Percentiles rank a stretch among this genome's conserved stretches.
These are phyloP conservation scores for Elmis aenea DNA, from an alignment of 2,888 invertebrate species.

Conservation along the genomic window DNA sequence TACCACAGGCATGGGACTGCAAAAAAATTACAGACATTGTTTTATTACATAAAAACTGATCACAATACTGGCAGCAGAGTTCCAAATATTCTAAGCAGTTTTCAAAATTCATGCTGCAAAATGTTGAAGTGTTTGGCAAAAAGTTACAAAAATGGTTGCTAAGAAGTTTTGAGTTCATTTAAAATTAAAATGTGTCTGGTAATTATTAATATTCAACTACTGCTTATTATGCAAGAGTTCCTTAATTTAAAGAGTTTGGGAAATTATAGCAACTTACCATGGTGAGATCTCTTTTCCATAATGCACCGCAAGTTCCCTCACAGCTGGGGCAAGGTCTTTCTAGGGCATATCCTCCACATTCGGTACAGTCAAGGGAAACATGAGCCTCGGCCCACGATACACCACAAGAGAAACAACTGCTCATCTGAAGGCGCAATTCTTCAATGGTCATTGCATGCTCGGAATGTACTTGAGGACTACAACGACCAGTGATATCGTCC, in stretches of 20 bases:
- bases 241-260: too few species aligned
- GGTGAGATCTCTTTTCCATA: conserved; percentile 73
- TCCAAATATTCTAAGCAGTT: too few species aligned
- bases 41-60: conserved; percentile 1
- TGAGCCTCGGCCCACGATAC: conserved; percentile 76
- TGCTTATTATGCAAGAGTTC: too few species aligned
- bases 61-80: too few species aligned
- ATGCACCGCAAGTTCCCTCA: conserved; percentile 65
- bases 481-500: conserved; percentile 40
- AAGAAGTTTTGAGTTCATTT: too few species aligned
- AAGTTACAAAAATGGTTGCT: too few species aligned
- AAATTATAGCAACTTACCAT: conserved; percentile 58
- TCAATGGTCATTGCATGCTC: conserved; percentile 63
- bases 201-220: too few species aligned
- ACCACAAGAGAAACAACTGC: conserved; percentile 73
- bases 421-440: conserved; percentile 64
- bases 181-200: too few species aligned
- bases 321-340: conserved; percentile 71
- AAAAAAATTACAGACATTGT: conserved; percentile 32
- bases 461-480: conserved; percentile 27
- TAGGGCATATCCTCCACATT: conserved; percentile 75
- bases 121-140: too few species aligned
- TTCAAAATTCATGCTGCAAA: too few species aligned
- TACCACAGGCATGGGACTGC: conserved; percentile 66
- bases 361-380: conserved; percentile 70